A percentile compares a stretch with the other conserved stretches of the same genome.
phyloP scores from a whole-genome alignment of 1,140 invertebrate species.

The Vollenhovia emeryi region DNA sequence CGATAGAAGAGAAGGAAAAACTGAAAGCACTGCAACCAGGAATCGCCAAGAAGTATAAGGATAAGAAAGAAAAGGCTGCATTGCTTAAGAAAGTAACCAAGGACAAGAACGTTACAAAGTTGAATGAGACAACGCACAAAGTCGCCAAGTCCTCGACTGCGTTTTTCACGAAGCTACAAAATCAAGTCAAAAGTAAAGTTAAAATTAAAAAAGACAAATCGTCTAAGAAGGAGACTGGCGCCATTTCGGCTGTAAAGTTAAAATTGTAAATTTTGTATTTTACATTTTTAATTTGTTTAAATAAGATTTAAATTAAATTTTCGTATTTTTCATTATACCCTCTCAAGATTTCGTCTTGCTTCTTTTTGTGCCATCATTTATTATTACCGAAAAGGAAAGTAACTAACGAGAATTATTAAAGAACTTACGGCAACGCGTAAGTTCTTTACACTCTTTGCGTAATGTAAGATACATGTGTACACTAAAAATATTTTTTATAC shows the following conservation, averaged over 20 bases:
- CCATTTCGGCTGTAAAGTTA: slow-evolving; percentile 83
- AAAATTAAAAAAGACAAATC: slow-evolving; percentile 81
- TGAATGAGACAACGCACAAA: slow-evolving; percentile 85
- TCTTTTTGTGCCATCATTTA: neutral
- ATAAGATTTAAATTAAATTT: slow-evolving; percentile 37
- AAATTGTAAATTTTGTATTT: slow-evolving; percentile 84
- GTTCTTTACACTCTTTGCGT: neutral
- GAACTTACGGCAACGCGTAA: slow-evolving; percentile 20
- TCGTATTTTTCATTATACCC: neutral
- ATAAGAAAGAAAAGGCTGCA: slow-evolving; percentile 86
- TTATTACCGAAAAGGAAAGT: slow-evolving; percentile 7
- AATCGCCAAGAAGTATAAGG: slow-evolving; percentile 87
- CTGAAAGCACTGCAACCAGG: slow-evolving; percentile 80
- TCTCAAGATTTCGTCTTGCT: neutral
- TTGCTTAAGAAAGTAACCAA: slow-evolving; percentile 88
- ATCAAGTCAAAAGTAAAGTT: slow-evolving; percentile 87
- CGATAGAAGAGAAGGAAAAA: slow-evolving; percentile 86
- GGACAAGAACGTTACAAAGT: slow-evolving; percentile 87
- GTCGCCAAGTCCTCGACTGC: slow-evolving; percentile 91
- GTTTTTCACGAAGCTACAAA: slow-evolving; percentile 93
- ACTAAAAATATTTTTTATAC: slow-evolving; percentile 51
- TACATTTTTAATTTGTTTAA: neutral
- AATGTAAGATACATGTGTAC: slow-evolving; percentile 41
- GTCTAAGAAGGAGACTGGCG: slow-evolving; percentile 79
- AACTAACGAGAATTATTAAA: slow-evolving; percentile 15